These are phyloP conservation scores for Cheilosia pagana DNA, from an alignment of 2,888 invertebrate species.

Conservation along the genomic window DNA sequence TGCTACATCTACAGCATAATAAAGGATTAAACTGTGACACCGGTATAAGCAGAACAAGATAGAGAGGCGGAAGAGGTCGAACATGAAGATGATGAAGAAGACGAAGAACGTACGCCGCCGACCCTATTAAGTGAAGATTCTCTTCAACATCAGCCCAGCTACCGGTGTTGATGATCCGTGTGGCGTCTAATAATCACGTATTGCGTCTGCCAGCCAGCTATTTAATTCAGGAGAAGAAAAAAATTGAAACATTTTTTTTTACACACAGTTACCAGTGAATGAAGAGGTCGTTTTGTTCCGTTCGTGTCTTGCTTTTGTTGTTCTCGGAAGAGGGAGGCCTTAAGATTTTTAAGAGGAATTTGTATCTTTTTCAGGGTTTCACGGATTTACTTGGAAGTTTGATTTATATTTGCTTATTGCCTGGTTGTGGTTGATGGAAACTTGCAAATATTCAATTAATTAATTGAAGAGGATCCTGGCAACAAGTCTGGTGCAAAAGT, in stretches of 20 bases:
- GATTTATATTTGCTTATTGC: neutral
- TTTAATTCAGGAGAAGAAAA: conserved; percentile 61
- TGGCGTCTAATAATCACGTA: conserved; percentile 73
- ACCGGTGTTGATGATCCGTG: conserved; percentile 73
- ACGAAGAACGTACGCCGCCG: conserved; percentile 39
- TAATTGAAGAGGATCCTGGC: too few relatives aligned
- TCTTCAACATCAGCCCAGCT: conserved; percentile 44
- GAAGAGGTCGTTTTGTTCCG: conserved; percentile 20
- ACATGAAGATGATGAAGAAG: neutral
- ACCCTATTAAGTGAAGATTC: conserved; percentile 63
- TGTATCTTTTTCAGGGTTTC: conserved; percentile 15
- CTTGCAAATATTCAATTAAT: neutral
- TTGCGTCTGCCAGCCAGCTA: conserved; percentile 53
- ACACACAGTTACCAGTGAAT: conserved; percentile 4
- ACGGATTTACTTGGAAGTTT: conserved; percentile 26
- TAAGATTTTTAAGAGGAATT: conserved; percentile 36
- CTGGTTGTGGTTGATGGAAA: neutral
- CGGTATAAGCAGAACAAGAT: neutral
- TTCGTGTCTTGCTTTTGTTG: conserved; percentile 39
- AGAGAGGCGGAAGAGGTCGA: neutral
- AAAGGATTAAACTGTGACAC: conserved; percentile 62
- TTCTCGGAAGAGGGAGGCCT: conserved; percentile 49
- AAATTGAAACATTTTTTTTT: conserved; percentile 44
- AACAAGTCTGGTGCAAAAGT: too few relatives aligned
- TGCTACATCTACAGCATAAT: conserved; percentile 55